A percentile compares a stretch with the other conserved stretches of the same genome.
These are phyloP conservation scores for Molossus molossus DNA, from an alignment of 2,797 vertebrate genomes.

Conservation along the genomic window DNA sequence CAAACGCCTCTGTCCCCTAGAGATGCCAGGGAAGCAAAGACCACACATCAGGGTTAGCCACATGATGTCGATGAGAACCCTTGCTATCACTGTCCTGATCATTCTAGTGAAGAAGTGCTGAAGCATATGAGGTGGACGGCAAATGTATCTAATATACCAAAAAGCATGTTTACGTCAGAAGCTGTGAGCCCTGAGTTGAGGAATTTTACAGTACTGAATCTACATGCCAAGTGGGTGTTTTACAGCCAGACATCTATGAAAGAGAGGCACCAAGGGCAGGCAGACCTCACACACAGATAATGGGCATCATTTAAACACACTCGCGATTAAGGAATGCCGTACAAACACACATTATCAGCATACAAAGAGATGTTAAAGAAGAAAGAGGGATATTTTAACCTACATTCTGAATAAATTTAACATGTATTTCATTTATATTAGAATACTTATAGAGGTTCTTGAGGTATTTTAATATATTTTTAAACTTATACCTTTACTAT, in stretches of 20 bases:
- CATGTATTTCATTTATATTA: conserved; percentile 35
- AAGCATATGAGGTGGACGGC: background rate
- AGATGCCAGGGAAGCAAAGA: conserved; percentile 30
- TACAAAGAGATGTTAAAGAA: conserved; percentile 28
- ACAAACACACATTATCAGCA: background rate
- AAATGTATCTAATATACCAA: conserved; percentile 22
- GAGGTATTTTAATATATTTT: conserved; percentile 40
- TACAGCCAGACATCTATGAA: background rate
- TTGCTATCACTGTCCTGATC: background rate
- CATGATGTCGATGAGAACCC: background rate
- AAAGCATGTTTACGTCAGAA: conserved; percentile 26
- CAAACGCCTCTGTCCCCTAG: background rate
- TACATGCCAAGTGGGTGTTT: background rate
- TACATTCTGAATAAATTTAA: conserved; percentile 19
- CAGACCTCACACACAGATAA: background rate
- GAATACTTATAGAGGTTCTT: background rate
- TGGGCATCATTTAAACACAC: background rate
- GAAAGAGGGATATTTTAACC: conserved; percentile 47
- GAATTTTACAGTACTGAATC: conserved; percentile 32
- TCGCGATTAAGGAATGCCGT: background rate
- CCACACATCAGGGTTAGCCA: background rate
- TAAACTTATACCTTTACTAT: conserved; percentile 39
- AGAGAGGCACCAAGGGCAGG: background rate
- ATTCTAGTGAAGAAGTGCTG: background rate
- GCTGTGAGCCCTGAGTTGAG: background rate